Evolutionary conservation across 1,140 invertebrate species (phyloP), one percentile per base, ranked within the genome.

Genomic region (Hypsibius dujardini): DNA sequence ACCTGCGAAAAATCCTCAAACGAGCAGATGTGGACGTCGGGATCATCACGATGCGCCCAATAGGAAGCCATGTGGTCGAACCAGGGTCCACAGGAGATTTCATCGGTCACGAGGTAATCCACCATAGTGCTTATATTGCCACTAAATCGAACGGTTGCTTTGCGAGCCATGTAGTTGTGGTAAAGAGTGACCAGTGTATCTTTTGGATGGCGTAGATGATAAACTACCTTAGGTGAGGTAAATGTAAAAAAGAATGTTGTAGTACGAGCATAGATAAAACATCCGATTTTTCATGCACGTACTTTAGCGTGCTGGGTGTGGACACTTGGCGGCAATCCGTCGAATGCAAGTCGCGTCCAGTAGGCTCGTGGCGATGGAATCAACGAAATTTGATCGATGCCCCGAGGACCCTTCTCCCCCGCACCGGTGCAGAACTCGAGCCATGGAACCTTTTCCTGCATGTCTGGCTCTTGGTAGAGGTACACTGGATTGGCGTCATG

Each of bases 391-490:
- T 56, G 50, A 7, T 56, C 50, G n/a, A 56, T 56, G 50, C 50
- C 50, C 50, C 50, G 50, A 7, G 50, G 50, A n/a, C 50, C 50
- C n/a, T 56, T n/a, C 7, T 7, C 50, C 7, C n/a, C n/a, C n/a
- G n/a, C 50, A 7, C 7, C 50, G 7, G 50, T 56, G 50, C 50
- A 56, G 50, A 56, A 56, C 7, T 56, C 50, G 50, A 56, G 50
- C 50, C 50, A 56, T n/a, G 50, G 50, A 56, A 56, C 50, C 50
- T 56, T 56, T n/a, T 56, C 50, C 50, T 56, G 50, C n/a, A 56
- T 7, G n/a, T 56, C 50, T 56, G 50, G 50, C 50, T 56, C 50
- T 56, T n/a, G 50, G 50, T 56, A 56, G 50, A 56, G 50, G 50
- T 56, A 56, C 7, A 7, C 50, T n/a, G 50, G 50, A 56, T 56